Percentiles rank a stretch among this genome's conserved stretches.
Evolutionary conservation across 2,797 vertebrate genomes (phyloP).

Genomic region (Coregonus sp.): DNA sequence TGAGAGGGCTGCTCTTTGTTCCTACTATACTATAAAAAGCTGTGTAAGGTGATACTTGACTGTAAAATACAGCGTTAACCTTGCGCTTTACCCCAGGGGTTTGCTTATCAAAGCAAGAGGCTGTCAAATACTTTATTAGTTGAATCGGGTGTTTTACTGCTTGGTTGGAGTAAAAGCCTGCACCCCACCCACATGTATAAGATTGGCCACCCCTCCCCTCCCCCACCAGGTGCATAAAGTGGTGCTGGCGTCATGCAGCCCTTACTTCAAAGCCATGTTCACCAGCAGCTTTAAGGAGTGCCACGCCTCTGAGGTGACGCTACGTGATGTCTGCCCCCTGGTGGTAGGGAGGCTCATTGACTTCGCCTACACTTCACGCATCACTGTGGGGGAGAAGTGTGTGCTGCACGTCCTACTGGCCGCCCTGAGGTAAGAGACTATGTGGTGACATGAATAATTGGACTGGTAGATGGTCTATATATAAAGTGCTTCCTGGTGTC

Average conservation of each 20-base stretch:
- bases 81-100: too few relatives aligned
- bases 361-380: conserved; percentile 81
- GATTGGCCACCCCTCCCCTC: neutral
- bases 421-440: conserved; percentile 75
- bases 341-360: conserved; percentile 81
- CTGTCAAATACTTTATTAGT: too few relatives aligned
- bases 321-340: conserved; percentile 78
- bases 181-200: neutral
- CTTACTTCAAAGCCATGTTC: conserved; percentile 86
- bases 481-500: neutral
- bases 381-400: conserved; percentile 81
- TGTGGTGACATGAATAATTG: neutral
- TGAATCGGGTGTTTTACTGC: too few relatives aligned
- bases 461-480: neutral
- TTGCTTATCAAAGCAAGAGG: too few relatives aligned
- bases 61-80: neutral
- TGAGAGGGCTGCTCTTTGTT: conserved; percentile 33
- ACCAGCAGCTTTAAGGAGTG: conserved; percentile 82
- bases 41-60: neutral
- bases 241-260: conserved; percentile 82
- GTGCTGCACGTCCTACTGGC: conserved; percentile 80
- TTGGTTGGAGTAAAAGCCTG: too few relatives aligned
- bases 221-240: conserved; percentile 76
- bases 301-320: conserved; percentile 75
- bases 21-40: neutral